Conservation (phyloP, 2,113 vertebrate species). For the Triplophysa siluroides region DNA sequence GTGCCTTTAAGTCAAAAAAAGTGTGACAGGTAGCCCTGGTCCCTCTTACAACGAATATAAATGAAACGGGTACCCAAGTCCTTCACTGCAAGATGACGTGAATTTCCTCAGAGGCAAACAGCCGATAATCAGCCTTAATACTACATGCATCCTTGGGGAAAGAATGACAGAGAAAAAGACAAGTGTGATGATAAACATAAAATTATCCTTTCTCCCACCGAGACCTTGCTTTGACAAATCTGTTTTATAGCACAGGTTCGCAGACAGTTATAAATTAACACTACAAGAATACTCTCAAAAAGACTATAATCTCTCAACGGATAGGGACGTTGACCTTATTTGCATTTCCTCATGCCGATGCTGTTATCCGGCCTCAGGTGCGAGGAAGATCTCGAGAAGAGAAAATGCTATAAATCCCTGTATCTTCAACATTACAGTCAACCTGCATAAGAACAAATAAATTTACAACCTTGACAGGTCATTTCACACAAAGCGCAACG, state of each 20-base stretch:
- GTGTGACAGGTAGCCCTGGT: too few species aligned
- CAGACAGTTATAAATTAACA: slow-evolving; percentile 26
- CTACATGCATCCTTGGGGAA: slow-evolving; percentile 19
- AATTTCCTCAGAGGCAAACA: slow-evolving; percentile 19
- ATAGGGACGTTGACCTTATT: slow-evolving; percentile 39
- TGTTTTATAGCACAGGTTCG: slow-evolving; percentile 3
- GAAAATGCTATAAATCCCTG: slow-evolving; percentile 64
- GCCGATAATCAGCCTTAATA: slow-evolving; percentile 29
- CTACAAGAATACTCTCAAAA: slow-evolving; percentile 30
- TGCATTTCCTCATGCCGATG: slow-evolving; percentile 34
- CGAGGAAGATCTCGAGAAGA: slow-evolving; percentile 50
- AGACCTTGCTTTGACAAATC: slow-evolving; percentile 20
- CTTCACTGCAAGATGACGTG: not conserved
- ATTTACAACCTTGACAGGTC: slow-evolving; percentile 71
- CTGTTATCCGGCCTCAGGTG: slow-evolving; percentile 48
- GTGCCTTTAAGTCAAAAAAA: not conserved
- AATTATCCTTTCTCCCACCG: not conserved
- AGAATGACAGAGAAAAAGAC: slow-evolving; percentile 26
- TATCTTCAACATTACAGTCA: slow-evolving; percentile 68
- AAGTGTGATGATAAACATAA: slow-evolving; percentile 36
- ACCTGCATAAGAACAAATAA: slow-evolving; percentile 71
- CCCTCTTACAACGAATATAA: slow-evolving; percentile 1
- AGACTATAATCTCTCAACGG: not conserved
- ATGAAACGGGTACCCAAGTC: not conserved
- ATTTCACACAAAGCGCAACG: slow-evolving; percentile 66